Evolutionary conservation across 2,888 invertebrate genomes (phyloP), one percentile per base, ranked within the genome.

Genomic region (Orthosia gracilis): DNA sequence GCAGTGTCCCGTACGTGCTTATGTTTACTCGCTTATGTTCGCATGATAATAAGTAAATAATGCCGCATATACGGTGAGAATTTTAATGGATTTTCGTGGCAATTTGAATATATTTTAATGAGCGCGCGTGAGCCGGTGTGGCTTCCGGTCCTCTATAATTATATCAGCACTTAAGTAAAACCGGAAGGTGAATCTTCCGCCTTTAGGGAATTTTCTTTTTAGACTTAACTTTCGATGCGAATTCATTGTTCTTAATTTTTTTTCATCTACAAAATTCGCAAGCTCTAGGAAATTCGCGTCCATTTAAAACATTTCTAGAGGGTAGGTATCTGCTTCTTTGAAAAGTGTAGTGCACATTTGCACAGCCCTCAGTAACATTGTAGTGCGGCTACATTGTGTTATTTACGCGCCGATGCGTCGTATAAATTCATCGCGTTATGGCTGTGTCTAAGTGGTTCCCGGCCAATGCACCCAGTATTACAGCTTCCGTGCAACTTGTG

Each of bases 31-130:
- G 64, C 62, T 70, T 64, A 72, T 65, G 73, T 74, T 83, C 47
- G 72, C 76, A 64, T 55, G 21, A 62, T 63, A 63, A 83, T 75
- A 65, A 75, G 69, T 85, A 78, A 74, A 83, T 75, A 82, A 74
- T 70, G 47, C 64, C 71, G 61, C 74, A 69, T 78, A 78, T 71
- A 65, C 65, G 65, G 62, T 50, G 63, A 65, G 40, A 84, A 85
- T 71, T 82, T 74, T 61, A 76, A 77, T 83, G 78, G 71, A 77
- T 77, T 82, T 83, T 83, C 61, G 70, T 79, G 63, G 72, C 71
- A 68, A 84, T 85, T 81, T 75, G 64, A 83, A 85, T 73, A 74
- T 86, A 82, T 83, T 86, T 82, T 83, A 87, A 85, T 87, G 87
- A 85, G 85, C 83, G 78, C 78, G 70, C 75, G 79, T 78, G 78